Evolutionary conservation across 2,113 vertebrate genomes (phyloP).

Genomic region (Spheniscus mendiculus): DNA sequence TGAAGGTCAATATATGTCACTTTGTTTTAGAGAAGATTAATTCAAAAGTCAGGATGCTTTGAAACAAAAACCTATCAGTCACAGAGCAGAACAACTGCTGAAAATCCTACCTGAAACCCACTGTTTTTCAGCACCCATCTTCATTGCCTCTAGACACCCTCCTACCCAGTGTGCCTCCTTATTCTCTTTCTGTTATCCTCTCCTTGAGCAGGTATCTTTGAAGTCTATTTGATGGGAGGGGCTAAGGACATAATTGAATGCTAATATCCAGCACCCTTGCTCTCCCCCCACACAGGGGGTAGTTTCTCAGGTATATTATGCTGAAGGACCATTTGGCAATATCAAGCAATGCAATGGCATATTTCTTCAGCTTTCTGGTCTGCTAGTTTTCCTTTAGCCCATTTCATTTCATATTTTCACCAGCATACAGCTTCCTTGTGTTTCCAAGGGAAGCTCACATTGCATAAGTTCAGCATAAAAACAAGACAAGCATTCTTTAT

Average conservation of each 20-base stretch:
- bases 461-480: background rate
- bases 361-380: background rate
- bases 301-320: background rate
- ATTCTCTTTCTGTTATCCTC: background rate
- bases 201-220: background rate
- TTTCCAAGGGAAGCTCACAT: background rate
- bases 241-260: background rate
- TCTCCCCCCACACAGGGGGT: accelerated
- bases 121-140: background rate
- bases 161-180: background rate
- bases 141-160: background rate
- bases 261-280: background rate
- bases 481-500: background rate
- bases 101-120: background rate
- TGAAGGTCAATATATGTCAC: background rate
- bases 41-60: background rate
- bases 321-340: background rate
- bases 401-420: background rate
- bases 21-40: background rate
- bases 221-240: background rate
- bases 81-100: background rate
- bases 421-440: accelerated
- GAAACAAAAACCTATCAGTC: background rate
- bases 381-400: background rate
- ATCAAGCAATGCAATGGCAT: background rate